Conservation (phyloP, 2,113 vertebrate genomes). For the Emydocephalus ijimae region DNA sequence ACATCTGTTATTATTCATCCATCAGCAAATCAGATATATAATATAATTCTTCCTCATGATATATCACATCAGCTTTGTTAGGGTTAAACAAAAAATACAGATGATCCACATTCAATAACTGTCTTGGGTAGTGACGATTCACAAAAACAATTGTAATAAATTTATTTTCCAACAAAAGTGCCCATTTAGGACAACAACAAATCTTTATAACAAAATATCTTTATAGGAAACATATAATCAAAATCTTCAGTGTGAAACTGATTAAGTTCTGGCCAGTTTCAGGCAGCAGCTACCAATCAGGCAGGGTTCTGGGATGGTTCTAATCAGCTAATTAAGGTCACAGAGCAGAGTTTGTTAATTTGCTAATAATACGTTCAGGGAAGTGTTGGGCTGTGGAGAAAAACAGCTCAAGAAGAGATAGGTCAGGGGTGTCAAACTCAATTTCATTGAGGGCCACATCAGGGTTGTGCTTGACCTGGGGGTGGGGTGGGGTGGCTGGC, state of each 20-base stretch:
- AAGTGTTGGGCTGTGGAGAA: neutral
- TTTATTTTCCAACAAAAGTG: neutral
- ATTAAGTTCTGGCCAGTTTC: neutral
- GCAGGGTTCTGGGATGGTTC: neutral
- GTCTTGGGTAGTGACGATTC: neutral
- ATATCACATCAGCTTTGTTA: neutral
- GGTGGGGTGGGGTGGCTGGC: no score
- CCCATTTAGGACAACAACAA: neutral
- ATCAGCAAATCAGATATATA: accelerated
- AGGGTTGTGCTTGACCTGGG: no score
- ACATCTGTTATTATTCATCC: neutral
- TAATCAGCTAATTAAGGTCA: neutral
- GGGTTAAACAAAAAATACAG: neutral
- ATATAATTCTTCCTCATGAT: neutral
- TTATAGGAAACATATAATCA: neutral
- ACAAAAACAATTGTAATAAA: neutral
- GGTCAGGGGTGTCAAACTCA: no score
- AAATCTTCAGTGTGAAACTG: neutral
- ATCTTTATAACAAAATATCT: neutral
- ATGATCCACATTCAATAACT: neutral
- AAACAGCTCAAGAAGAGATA: neutral
- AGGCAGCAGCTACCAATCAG: neutral
- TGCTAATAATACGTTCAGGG: neutral
- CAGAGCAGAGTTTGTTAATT: neutral
- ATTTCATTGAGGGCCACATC: no score